Evolutionary conservation across 2,113 vertebrate species (phyloP), one percentile per base, ranked within the genome.

Genomic region (Hemibagrus wyckioides): DNA sequence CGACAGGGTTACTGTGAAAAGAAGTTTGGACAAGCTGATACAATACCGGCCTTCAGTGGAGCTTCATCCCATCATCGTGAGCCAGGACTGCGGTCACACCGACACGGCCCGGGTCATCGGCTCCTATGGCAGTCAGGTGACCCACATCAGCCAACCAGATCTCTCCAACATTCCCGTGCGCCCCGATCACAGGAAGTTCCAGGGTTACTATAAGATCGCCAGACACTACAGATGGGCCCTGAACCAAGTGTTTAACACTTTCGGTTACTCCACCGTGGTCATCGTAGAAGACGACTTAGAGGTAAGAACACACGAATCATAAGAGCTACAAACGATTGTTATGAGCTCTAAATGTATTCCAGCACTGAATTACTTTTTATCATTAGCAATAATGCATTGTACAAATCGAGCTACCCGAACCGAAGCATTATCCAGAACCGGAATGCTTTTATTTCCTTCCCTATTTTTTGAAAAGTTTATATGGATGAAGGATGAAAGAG

Each of bases 241-340:
- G 15, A 96, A 96, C 6, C 98, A 99, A 86, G 93, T 99, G 39
- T 99, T 99, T 89, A 91, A 92, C 1, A 90, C 85, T 0, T 94
- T 97, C 67, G 92, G 93, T 0, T 95, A 97, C 83, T 94, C 95
- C 0, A 96, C 96, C 0, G 97, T 95, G 36, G 97, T 99, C 88
- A 96, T 99, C 5, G 97, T 99, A 28, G 98, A 99, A 87, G 98
- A 99, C 2, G 98, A 99, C 33, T 73, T 99, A 65, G 98, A 99
- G 91, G 95, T 96, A 91, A 90, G 86, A 79, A 61, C 13, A 6
- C n/a, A 15, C 54, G 30, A 23, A n/a, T 61, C 54, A 75, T 25
- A 28, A 44, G n/a, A 5, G 5, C 23, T 15, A 17, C 41, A 14
- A 52, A 39, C 28, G 73, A 44, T 15, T 44, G 25, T 6, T 13